phyloP scores from a whole-genome alignment of 2,113 vertebrate genomes.

The Lepisosteus oculatus region DNA sequence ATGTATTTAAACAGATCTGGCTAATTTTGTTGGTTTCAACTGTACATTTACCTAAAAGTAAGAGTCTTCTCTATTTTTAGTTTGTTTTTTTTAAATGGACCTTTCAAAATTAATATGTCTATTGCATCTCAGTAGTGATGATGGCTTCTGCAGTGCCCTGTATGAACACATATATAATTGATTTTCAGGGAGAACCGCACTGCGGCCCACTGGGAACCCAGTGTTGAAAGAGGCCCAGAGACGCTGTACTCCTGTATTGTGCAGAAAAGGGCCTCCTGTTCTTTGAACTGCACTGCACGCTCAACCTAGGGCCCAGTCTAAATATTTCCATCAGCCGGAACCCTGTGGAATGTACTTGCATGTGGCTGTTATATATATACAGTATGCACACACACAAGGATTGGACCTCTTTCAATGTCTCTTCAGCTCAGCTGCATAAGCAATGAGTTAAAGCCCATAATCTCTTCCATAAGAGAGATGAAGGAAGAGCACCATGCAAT shows the following conservation, averaged over 20 bases:
- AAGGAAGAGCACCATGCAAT: not conserved
- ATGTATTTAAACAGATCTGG: too few relatives aligned
- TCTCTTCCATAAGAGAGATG: slow-evolving; percentile 3
- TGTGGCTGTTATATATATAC: not conserved
- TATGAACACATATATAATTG: too few relatives aligned
- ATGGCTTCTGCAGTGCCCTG: too few relatives aligned
- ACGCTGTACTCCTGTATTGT: not conserved
- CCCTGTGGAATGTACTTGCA: not conserved
- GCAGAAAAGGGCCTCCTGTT: not conserved
- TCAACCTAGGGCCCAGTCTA: not conserved
- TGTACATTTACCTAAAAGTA: too few relatives aligned
- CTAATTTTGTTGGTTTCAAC: too few relatives aligned
- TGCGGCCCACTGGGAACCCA: too few relatives aligned
- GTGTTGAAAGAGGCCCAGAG: too few relatives aligned
- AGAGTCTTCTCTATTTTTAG: too few relatives aligned
- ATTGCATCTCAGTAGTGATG: too few relatives aligned
- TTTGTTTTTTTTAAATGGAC: too few relatives aligned
- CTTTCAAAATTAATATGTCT: too few relatives aligned
- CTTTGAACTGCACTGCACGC: not conserved
- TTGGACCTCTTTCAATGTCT: not conserved
- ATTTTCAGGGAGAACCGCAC: too few relatives aligned
- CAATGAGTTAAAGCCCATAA: not conserved
- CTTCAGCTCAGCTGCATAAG: not conserved
- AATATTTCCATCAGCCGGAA: not conserved
- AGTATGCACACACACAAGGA: not conserved